Base-by-base conservation (phyloP, 1,140 invertebrate species). In the Octopus sinensis region DNA sequence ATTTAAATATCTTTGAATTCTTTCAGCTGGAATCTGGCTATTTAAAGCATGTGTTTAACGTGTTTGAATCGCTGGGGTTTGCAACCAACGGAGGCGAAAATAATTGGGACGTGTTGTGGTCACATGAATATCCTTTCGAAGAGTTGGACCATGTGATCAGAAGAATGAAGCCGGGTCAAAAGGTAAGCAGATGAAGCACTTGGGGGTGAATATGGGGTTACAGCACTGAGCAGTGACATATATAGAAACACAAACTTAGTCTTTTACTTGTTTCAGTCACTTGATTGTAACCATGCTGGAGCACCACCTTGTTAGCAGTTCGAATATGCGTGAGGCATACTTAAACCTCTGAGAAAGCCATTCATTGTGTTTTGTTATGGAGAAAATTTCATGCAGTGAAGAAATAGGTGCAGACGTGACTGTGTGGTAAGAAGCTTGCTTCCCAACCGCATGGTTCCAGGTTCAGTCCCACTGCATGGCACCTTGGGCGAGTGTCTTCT, bases 21-120 rank as follows among this genome's bases (percentile, higher is more conserved):
- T 86, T 89, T 79, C 85, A 92, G 91, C 88, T 93, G 0, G 92
- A 94, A 79, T 92, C 92, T 54, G 93, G 94, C 1, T 93, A 96
- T 86, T 91, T 97, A 53, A 94, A 93, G 84, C 96, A 97, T 89
- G 94, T 97, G 0, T 93, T 94, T 84, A 91, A 92, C 6, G 93
- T 96, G 12, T 91, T 97, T 80, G 91, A 94, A 7, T 91, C 93
- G 84, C 89, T 96, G 9, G 96, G 96, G 0, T 96, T 94, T 87
- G 88, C 93, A 79, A 90, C 93, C 81, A 92, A 92, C 12, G 91
- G 90, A 6, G 92, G 85, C 23, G 85, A 93, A 80, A 89, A 92
- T 0, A 91, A 94, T n/a, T 98, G 96, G 96, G 93, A 95, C 88
- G 91, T 98, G 5, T 88, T 98, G 6, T 99, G 97, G 97, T 94